Conservation (phyloP, 1,140 invertebrate species). For the Plutomurus gul region DNA sequence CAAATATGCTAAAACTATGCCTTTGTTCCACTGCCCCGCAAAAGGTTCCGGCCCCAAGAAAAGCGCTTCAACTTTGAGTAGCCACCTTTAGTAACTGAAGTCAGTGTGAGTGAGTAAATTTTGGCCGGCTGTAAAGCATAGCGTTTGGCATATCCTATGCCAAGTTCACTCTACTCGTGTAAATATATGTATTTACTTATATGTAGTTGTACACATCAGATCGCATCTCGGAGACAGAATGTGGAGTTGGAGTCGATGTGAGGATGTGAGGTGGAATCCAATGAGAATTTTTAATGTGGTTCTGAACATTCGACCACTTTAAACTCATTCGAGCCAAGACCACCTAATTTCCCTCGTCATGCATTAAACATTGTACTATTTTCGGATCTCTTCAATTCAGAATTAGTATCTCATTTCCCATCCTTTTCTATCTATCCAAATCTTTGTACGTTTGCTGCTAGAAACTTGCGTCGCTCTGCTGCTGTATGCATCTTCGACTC, state of each 20-base stretch:
- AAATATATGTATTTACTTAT: too few species aligned
- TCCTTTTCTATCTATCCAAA: neutral
- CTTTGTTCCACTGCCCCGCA: too few species aligned
- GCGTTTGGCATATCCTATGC: neutral
- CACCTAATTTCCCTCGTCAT: constrained; percentile 28
- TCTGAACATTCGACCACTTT: constrained; percentile 10
- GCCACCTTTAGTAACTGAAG: too few species aligned
- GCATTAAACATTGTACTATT: constrained; percentile 31
- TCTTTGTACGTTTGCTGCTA: neutral
- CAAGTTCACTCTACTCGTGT: neutral
- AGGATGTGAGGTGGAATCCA: too few species aligned
- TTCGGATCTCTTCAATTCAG: constrained; percentile 7
- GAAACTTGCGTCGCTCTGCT: too few species aligned
- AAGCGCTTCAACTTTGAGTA: too few species aligned
- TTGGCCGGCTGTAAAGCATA: constrained; percentile 1
- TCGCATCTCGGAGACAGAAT: neutral
- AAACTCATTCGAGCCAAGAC: constrained; percentile 14
- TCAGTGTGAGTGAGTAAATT: neutral
- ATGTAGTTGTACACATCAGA: neutral
- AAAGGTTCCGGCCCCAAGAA: too few species aligned
- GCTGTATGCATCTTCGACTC: too few species aligned
- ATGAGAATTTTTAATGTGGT: constrained; percentile 16
- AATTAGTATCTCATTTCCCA: neutral
- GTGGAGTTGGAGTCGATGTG: neutral
- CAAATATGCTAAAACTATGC: too few species aligned